phyloP scores from a whole-genome alignment of 2,797 vertebrate species.

The Octomys mimax region DNA sequence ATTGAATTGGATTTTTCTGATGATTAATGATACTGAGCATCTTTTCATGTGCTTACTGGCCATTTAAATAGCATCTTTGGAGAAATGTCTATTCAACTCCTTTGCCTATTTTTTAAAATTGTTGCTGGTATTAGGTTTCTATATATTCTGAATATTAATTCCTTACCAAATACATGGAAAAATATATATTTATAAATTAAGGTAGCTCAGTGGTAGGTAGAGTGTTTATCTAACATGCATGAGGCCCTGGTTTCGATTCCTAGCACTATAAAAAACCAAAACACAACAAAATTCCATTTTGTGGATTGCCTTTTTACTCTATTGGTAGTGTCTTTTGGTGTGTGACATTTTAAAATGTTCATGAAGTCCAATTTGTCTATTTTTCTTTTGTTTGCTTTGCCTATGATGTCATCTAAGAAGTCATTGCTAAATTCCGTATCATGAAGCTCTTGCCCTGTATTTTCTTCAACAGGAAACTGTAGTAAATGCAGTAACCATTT shows the following conservation, averaged over 20 bases:
- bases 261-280: background rate
- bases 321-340: background rate
- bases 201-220: background rate
- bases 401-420: background rate
- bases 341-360: background rate
- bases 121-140: background rate
- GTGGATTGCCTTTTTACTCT: conserved; percentile 18
- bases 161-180: background rate
- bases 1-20: background rate
- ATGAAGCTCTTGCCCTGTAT: background rate
- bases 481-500: background rate
- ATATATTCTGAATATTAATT: background rate
- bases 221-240: background rate
- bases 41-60: background rate
- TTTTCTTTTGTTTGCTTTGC: conserved; percentile 4
- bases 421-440: background rate
- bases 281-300: background rate
- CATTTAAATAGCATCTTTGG: background rate
- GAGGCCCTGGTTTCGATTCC: background rate
- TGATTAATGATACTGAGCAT: background rate
- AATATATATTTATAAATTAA: background rate
- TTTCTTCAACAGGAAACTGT: background rate
- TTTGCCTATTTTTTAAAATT: background rate
- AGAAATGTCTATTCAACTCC: background rate
- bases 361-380: background rate